Percentiles rank a stretch among this genome's conserved stretches.
Conservation (phyloP, 1,140 invertebrate species). For the Pemphigus obesinymphae region DNA sequence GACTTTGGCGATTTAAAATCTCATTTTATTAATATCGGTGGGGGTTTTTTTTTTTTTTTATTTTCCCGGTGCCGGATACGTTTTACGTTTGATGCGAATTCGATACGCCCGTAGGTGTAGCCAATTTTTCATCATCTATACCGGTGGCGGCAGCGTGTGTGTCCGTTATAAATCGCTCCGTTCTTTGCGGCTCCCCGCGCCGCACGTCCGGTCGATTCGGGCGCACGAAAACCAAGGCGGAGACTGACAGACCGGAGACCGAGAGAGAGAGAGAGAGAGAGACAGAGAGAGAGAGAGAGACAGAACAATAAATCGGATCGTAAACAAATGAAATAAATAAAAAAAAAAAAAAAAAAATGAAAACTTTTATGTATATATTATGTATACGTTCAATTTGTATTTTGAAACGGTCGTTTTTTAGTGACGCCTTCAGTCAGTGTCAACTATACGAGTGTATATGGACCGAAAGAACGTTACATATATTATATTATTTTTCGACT, state of each 20-base stretch:
- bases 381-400: conserved; percentile 8
- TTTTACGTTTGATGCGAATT: conserved; percentile 21
- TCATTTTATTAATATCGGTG: conserved; percentile 23
- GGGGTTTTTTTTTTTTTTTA: not conserved
- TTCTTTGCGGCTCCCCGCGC: not conserved
- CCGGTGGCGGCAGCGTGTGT: conserved; percentile 6
- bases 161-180: conserved; percentile 25
- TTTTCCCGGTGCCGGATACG: not conserved
- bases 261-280: not conserved
- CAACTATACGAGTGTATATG: not conserved
- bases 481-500: not conserved
- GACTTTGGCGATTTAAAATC: not conserved
- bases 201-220: no score
- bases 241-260: no score
- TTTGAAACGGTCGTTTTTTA: not conserved
- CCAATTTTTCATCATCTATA: conserved; percentile 38
- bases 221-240: no score
- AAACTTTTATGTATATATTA: not conserved
- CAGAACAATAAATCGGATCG: conserved; percentile 14
- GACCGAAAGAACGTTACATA: not conserved
- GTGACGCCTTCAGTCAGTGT: conserved; percentile 30
- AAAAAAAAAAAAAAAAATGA: no score
- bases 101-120: conserved; percentile 17
- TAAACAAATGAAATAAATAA: conserved; percentile 30
- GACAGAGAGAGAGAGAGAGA: not conserved